Base-by-base conservation (phyloP, 2,797 vertebrate species). In the Urosaurus nigricauda region DNA sequence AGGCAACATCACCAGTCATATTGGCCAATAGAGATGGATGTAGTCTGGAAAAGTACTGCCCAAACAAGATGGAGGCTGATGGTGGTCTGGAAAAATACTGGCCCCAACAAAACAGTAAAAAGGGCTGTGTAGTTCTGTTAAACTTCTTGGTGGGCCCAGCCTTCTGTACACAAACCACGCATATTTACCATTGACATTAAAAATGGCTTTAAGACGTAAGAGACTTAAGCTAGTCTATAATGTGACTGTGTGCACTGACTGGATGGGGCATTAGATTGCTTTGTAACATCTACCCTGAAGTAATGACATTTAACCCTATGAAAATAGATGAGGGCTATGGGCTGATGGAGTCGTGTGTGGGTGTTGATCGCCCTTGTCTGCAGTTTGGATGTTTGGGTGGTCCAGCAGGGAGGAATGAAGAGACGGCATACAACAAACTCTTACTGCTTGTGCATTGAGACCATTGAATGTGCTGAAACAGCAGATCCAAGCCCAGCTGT, bases 291-390 rank as follows among this genome's bases (percentile, higher is more conserved):
- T 60, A 21, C 13, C 47, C 9, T 63, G 29, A 6, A 5, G 40
- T 81, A 87, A 60, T 43, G 8, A 32, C 35, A 70, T 88, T 74
- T 79, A 32, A 79, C 47, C 56, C 47, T 79, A 26, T 77, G 74
- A 79, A 58, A 79, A 87, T 74, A 19, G 17, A 2, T 74, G 29
- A 60, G 5, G 32, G 60, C 80, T 32, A 51, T 77, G 71, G 8
- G 29, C 35, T 32, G n/a, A 56, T 77, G 37, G 37, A 63, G 21
- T 8, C 51, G 16, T 47, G 37, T 56, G 32, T 79, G 17, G 9
- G 21, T 56, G 17, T 29, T 84, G 37, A 14, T 37, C 32, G 63
- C 8, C 32, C 11, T 83, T 89, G 56, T 47, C 68, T 80, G 35
- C 29, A 58, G 14, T 73, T 9, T 71, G 24, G n/a, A 81, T 71